Conservation (phyloP, 2,113 vertebrate species). For the Dolichallabes microphthalmus region DNA sequence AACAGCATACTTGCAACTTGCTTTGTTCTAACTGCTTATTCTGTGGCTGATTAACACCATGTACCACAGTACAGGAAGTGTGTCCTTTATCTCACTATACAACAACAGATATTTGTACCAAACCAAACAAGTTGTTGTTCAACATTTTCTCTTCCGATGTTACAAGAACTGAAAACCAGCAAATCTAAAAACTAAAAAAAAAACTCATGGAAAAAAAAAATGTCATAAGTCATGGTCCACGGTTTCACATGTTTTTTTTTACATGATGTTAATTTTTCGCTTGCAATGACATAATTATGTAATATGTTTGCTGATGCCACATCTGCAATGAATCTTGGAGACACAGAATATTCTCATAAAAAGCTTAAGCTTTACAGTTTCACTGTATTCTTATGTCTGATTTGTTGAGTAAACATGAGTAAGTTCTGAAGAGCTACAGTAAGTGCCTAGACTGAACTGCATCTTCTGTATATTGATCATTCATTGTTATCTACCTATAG, state of each 20-base stretch:
- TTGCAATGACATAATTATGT: too few species aligned
- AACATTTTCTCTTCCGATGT: neutral
- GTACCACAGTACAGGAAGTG: slow-evolving; percentile 49
- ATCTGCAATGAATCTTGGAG: too few species aligned
- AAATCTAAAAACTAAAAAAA: too few species aligned
- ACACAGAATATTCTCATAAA: too few species aligned
- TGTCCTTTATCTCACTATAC: neutral
- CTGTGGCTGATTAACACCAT: neutral
- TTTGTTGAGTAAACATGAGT: too few species aligned
- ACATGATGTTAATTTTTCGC: neutral
- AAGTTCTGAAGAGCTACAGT: neutral
- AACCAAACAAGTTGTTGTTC: slow-evolving; percentile 20
- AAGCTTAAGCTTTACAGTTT: too few species aligned
- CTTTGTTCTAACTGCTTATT: neutral
- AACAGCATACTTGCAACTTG: neutral
- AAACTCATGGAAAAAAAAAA: too few species aligned
- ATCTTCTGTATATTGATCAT: neutral
- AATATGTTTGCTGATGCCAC: too few species aligned
- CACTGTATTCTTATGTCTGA: too few species aligned
- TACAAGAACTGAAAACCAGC: neutral
- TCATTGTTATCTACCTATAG: neutral
- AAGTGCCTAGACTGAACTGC: neutral
- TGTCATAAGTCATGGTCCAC: neutral
- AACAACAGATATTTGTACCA: neutral
- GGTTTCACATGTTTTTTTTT: neutral